These are phyloP conservation scores for Graphium colonna DNA, from an alignment of 2,888 invertebrate species.

Conservation along the genomic window DNA sequence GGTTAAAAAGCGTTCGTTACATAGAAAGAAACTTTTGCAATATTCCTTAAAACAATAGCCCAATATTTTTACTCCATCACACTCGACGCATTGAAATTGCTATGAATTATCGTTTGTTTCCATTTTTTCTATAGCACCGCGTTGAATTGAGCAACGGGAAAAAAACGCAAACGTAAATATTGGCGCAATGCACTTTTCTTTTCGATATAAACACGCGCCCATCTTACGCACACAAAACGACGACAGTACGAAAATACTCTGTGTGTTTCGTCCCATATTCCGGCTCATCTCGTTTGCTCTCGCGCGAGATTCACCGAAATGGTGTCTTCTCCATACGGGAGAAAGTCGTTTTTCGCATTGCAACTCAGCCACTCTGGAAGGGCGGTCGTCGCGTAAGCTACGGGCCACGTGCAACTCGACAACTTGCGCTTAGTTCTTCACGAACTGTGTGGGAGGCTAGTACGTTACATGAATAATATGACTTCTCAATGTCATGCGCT, in stretches of 20 bases:
- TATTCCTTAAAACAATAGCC: constrained; percentile 63
- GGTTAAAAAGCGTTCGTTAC: constrained; percentile 48
- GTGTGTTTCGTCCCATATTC: constrained; percentile 71
- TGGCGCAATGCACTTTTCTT: constrained; percentile 64
- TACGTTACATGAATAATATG: constrained; percentile 73
- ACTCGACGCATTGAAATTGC: constrained; percentile 50
- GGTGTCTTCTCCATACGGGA: constrained; percentile 53
- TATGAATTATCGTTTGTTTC: constrained; percentile 32
- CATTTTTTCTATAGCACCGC: not conserved
- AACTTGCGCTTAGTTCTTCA: constrained; percentile 77
- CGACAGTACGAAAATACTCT: constrained; percentile 71
- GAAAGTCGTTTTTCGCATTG: constrained; percentile 70
- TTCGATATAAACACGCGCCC: constrained; percentile 46
- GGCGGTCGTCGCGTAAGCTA: constrained; percentile 76
- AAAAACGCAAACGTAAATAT: constrained; percentile 37
- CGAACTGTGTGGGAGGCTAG: constrained; percentile 78
- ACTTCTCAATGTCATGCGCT: constrained; percentile 68
- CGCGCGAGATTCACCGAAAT: constrained; percentile 55
- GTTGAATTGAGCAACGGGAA: not conserved
- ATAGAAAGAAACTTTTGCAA: constrained; percentile 65
- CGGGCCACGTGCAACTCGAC: constrained; percentile 74
- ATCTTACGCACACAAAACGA: constrained; percentile 55
- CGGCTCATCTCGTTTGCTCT: constrained; percentile 58
- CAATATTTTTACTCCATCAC: constrained; percentile 44
- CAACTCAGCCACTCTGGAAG: constrained; percentile 63